These are phyloP conservation scores for Plebejus melissa DNA, from an alignment of 2,888 invertebrate species.

Conservation along the genomic window DNA sequence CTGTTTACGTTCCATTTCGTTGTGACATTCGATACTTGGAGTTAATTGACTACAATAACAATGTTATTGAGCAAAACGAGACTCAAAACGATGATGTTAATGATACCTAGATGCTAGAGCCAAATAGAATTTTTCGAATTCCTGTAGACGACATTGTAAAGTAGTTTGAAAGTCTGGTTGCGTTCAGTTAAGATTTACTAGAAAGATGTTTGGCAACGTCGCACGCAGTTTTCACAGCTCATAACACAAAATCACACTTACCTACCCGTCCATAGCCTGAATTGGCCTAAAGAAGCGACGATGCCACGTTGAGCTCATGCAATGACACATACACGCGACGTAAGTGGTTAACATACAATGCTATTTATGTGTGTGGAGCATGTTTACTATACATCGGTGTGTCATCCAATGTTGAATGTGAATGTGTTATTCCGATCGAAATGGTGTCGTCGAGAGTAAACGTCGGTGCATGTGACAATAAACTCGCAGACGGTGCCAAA, in stretches of 20 bases:
- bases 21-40: constrained; percentile 37
- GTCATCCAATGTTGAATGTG: constrained; percentile 67
- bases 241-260: constrained; percentile 42
- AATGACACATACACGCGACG: constrained; percentile 70
- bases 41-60: constrained; percentile 34
- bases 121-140: constrained; percentile 1
- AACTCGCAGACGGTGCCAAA: constrained; percentile 30
- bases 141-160: neutral
- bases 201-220: constrained; percentile 30
- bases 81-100: neutral
- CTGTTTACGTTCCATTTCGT: constrained; percentile 45
- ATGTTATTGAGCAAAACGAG: constrained; percentile 31
- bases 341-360: constrained; percentile 67
- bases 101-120: neutral
- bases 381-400: constrained; percentile 73
- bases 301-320: constrained; percentile 48
- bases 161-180: neutral
- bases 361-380: constrained; percentile 70
- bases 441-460: constrained; percentile 44
- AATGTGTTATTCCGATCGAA: constrained; percentile 63
- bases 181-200: neutral
- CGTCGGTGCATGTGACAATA: neutral
- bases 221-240: constrained; percentile 14
- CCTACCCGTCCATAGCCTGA: constrained; percentile 53
- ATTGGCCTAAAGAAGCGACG: constrained; percentile 41